A percentile compares a stretch with the other conserved stretches of the same genome.
These are phyloP conservation scores for Pantelozetes paolii DNA, from an alignment of 2,888 invertebrate genomes.

Conservation along the genomic window DNA sequence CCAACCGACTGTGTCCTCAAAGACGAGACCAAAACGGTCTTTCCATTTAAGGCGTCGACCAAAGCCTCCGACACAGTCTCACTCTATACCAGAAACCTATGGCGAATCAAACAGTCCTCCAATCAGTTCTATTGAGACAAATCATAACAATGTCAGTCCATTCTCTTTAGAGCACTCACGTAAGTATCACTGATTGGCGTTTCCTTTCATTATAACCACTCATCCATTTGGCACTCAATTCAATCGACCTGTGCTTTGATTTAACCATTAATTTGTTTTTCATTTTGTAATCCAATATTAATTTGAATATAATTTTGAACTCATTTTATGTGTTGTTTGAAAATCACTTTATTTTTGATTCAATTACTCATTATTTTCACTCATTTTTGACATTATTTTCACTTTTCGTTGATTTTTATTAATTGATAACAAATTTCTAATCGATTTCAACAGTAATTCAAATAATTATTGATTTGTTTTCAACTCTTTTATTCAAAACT, in stretches of 20 bases:
- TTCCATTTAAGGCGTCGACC: slow-evolving; percentile 45
- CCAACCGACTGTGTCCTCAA: slow-evolving; percentile 47
- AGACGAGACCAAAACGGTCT: slow-evolving; percentile 54
- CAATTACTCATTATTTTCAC: neutral
- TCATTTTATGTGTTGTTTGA: neutral
- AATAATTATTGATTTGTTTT: neutral
- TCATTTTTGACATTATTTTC: neutral
- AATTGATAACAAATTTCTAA: neutral
- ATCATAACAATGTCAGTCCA: slow-evolving; percentile 32
- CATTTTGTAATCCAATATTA: neutral
- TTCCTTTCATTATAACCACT: slow-evolving; percentile 11
- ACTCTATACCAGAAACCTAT: slow-evolving; percentile 38
- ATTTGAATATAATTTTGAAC: neutral
- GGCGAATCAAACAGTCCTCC: slow-evolving; percentile 38
- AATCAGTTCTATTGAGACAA: slow-evolving; percentile 20
- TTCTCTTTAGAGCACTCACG: slow-evolving; percentile 32
- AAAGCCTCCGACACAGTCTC: slow-evolving; percentile 37
- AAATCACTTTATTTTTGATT: neutral
- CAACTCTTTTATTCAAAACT: neutral
- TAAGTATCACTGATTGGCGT: neutral
- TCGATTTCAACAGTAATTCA: neutral
- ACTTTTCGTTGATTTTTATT: slow-evolving; percentile 6
- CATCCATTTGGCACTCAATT: slow-evolving; percentile 23
- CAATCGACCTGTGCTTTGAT: slow-evolving; percentile 1
- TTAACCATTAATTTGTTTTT: neutral